Conservation (phyloP, 2,797 vertebrate species). For the Acanthis flammea region DNA sequence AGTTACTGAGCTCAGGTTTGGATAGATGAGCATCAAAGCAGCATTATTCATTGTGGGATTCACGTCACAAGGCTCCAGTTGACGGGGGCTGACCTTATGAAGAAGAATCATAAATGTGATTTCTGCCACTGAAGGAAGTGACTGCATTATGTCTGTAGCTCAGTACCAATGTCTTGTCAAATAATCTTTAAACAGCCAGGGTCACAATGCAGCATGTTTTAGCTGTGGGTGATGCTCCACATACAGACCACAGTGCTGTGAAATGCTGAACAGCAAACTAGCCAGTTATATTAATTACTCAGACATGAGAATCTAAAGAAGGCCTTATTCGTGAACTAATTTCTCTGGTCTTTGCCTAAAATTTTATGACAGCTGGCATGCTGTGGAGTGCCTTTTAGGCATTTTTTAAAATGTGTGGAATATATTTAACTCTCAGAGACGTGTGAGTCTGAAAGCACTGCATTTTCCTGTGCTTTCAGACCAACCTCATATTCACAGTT, state of each 20-base stretch:
- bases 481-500: background rate
- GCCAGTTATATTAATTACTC: background rate
- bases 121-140: constrained; percentile 29
- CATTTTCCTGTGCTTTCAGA: background rate
- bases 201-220: background rate
- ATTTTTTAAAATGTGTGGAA: background rate
- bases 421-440: background rate
- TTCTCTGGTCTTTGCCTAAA: background rate
- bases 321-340: background rate
- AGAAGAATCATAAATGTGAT: constrained; percentile 4
- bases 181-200: background rate
- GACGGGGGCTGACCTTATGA: background rate
- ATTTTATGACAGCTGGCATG: background rate
- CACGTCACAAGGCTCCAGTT: background rate
- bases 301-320: background rate
- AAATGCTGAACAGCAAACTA: background rate
- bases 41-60: background rate
- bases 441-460: background rate
- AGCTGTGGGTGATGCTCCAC: background rate
- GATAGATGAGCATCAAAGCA: background rate
- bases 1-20: background rate
- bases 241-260: background rate
- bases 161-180: constrained; percentile 41
- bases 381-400: background rate
- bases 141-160: constrained; percentile 10